Conservation (phyloP, 2,113 vertebrate species). For the Tinamus guttatus region DNA sequence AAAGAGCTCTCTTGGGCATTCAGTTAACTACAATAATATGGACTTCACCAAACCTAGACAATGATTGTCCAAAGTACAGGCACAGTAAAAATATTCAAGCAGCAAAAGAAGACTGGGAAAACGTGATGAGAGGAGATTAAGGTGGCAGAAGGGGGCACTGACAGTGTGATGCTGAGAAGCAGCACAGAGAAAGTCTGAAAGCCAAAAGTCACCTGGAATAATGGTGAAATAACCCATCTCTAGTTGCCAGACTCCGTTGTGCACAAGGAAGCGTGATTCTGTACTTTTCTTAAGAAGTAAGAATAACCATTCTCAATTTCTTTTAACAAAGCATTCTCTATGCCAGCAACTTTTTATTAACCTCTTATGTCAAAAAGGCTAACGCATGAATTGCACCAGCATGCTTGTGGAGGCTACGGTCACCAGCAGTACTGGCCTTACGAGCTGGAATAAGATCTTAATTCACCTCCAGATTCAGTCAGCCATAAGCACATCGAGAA, state of each 20-base stretch:
- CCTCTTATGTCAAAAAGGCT: background rate
- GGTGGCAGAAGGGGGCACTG: background rate
- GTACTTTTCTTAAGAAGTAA: constrained; percentile 22
- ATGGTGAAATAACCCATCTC: background rate
- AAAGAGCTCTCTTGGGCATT: background rate
- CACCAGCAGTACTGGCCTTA: background rate
- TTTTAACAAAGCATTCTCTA: background rate
- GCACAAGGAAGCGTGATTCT: background rate
- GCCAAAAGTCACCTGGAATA: background rate
- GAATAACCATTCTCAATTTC: background rate
- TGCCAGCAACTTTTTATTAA: background rate
- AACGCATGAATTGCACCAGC: background rate
- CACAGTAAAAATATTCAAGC: background rate
- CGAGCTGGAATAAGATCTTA: background rate
- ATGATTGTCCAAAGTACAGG: background rate
- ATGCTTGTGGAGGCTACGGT: background rate
- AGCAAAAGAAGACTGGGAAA: background rate
- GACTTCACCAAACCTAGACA: background rate
- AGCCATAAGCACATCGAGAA: constrained; percentile 35
- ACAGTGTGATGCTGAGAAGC: background rate
- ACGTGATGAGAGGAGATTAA: background rate
- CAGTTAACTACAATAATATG: background rate
- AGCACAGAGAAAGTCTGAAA: background rate
- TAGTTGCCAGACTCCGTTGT: background rate
- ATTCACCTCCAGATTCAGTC: constrained; percentile 9